Conservation (phyloP, 1,140 invertebrate species). For the Drosophila miranda region DNA sequence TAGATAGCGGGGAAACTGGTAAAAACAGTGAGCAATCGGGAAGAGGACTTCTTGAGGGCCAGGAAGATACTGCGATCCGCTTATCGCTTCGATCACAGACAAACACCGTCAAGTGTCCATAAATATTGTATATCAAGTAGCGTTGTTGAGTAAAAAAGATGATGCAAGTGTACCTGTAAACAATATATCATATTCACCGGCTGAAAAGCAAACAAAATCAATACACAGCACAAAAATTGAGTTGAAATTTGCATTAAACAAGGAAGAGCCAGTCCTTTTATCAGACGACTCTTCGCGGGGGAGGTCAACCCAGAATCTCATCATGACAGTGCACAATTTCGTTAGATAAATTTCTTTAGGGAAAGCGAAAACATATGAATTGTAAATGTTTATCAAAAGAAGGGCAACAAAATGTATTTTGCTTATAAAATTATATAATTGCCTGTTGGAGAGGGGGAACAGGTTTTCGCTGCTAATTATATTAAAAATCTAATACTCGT, state of each 20-base stretch:
- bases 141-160: not conserved
- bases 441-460: constrained; percentile 14
- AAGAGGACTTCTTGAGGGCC: constrained; percentile 6
- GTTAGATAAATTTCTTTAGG: constrained; percentile 29
- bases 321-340: constrained; percentile 15
- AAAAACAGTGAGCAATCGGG: not conserved
- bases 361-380: too few relatives aligned
- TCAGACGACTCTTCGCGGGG: too few relatives aligned
- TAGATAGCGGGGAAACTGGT: too few relatives aligned
- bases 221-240: too few relatives aligned
- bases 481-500: constrained; percentile 38
- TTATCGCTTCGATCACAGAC: constrained; percentile 14
- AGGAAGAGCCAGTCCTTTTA: not conserved
- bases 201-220: constrained; percentile 15
- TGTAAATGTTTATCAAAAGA: not conserved
- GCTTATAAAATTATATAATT: constrained; percentile 39
- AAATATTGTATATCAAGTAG: constrained; percentile 29
- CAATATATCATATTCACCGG: constrained; percentile 10
- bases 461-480: constrained; percentile 49
- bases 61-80: constrained; percentile 4
- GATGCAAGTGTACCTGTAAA: too few relatives aligned
- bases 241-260: not conserved
- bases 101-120: constrained; percentile 24
- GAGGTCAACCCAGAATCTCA: constrained; percentile 21
- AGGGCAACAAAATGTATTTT: not conserved